Percentiles rank a stretch among this genome's conserved stretches.
Conservation (phyloP, 2,888 invertebrate species). For the Eulithis testata region DNA sequence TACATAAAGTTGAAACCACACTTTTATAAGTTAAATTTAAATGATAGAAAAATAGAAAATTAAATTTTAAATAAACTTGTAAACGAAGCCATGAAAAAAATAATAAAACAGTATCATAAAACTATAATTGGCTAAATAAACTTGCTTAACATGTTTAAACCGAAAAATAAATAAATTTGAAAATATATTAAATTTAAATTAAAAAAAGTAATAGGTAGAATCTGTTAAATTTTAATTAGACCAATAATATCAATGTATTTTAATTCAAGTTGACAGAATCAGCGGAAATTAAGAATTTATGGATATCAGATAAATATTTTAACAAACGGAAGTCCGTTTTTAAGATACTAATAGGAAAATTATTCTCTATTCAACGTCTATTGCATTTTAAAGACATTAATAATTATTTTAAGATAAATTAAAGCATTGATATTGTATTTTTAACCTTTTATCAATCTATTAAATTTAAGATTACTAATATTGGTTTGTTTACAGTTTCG, state of each 20-base stretch:
- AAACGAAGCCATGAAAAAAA: too few relatives aligned
- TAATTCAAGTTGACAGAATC: neutral
- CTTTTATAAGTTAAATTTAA: neutral
- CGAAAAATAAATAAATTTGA: too few relatives aligned
- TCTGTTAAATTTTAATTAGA: neutral
- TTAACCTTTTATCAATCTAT: slow-evolving; percentile 6
- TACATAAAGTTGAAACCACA: slow-evolving; percentile 39
- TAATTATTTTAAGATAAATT: slow-evolving; percentile 18
- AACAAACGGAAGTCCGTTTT: slow-evolving; percentile 28
- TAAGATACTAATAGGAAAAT: slow-evolving; percentile 20
- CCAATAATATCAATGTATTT: too few relatives aligned
- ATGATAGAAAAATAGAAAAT: too few relatives aligned
- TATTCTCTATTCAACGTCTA: slow-evolving; percentile 18
- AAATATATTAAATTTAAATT: too few relatives aligned
- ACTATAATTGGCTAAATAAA: too few relatives aligned
- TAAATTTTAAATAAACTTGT: too few relatives aligned
- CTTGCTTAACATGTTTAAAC: too few relatives aligned
- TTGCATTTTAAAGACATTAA: slow-evolving; percentile 22
- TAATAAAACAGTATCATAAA: too few relatives aligned
- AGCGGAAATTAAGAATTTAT: neutral
- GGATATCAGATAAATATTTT: neutral
- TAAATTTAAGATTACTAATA: neutral
- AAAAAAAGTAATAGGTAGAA: too few relatives aligned
- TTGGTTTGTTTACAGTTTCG: slow-evolving; percentile 66
- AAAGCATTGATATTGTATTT: slow-evolving; percentile 5